Evolutionary conservation across 2,113 vertebrate species (phyloP).

Genomic region (Sialia sialis): DNA sequence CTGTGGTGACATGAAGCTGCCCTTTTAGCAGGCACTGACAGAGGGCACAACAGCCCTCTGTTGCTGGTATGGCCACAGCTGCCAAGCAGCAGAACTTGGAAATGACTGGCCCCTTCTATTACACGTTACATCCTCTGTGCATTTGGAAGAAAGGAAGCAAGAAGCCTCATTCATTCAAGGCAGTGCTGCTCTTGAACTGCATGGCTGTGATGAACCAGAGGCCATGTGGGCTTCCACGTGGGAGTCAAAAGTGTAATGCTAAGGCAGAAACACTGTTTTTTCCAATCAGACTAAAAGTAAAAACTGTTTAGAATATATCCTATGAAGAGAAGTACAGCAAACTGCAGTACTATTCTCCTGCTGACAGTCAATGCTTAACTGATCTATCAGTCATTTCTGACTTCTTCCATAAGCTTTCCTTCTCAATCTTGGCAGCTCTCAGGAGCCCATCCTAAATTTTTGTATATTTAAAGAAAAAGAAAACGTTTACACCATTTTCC

Average conservation of each 20-base stretch:
- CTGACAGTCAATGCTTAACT: background rate
- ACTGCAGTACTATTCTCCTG: background rate
- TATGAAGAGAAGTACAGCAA: background rate
- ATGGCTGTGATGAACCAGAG: background rate
- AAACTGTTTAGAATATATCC: background rate
- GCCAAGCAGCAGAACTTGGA: background rate
- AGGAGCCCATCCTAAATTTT: background rate
- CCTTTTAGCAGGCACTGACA: background rate
- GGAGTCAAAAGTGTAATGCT: background rate
- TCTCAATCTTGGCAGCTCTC: background rate
- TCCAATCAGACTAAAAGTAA: background rate
- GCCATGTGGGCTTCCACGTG: fast-evolving
- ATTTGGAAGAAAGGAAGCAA: background rate
- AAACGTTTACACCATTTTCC: background rate
- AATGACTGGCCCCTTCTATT: background rate
- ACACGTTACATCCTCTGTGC: fast-evolving
- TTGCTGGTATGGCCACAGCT: background rate
- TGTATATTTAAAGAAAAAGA: background rate
- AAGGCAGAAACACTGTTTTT: background rate
- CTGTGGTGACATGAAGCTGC: background rate
- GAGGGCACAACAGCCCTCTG: background rate
- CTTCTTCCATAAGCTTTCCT: background rate
- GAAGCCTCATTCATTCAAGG: background rate
- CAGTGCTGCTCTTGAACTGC: background rate
- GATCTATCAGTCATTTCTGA: background rate